Evolutionary conservation across 2,888 invertebrate genomes (phyloP), one percentile per base, ranked within the genome.

Genomic region (Pterostichus madidus): DNA sequence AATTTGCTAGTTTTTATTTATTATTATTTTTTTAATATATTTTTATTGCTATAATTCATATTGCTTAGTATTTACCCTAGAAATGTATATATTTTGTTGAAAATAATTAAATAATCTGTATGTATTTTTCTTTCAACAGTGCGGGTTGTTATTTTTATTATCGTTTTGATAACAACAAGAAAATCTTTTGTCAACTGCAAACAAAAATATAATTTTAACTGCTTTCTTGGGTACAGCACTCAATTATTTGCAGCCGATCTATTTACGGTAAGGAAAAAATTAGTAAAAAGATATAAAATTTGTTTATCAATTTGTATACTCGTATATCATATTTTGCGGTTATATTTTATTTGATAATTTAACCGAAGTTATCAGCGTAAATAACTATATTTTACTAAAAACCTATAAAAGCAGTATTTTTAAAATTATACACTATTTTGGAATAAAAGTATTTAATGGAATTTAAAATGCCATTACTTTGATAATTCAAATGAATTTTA

Each of bases 121-220:
- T n/a, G n/a, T 24, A 59, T 59, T 59, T 59, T 59, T 24, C 11
- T 59, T 59, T 59, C 11, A 53, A 53, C 39, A 39, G 39, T 39
- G 39, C 8, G 39, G 39, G 39, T 39, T 39, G 6, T 52, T 5
- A 52, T 52, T 13, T 52, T 52, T 11, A 52, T n/a, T 11, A 1
- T 52, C 3, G n/a, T 52, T 52, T 52, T 13, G 10, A 11, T 52
- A 8, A 3, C 13, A 13, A 13, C 13, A 1, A 52, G 1, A 52
- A 8, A 1, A 52, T n/a, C n/a, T n/a, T 52, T 52, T 52, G 52
- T n/a, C 5, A 52, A n/a, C n/a, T 13, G 52, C 52, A 52, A 10
- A 13, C 5, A n/a, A 52, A 52, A 52, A 13, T 2, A 8, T 11
- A 52, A 13, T 5, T 52, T n/a, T n/a, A 5, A 8, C n/a, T 2